These are phyloP conservation scores for Xenopus laevis DNA, from an alignment of 2,113 vertebrate genomes.

Conservation along the genomic window DNA sequence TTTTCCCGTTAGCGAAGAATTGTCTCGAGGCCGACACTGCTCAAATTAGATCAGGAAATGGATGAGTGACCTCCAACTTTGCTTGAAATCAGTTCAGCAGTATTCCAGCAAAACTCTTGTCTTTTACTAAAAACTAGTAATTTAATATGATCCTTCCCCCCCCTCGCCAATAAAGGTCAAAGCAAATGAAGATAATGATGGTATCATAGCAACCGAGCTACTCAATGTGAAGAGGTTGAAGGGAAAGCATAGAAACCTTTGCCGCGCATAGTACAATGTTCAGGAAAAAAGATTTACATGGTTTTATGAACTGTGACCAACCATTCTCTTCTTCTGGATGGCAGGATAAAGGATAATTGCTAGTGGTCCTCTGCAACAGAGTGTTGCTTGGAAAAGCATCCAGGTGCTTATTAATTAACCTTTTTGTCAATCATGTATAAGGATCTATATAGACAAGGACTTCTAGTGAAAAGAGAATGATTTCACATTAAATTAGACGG, in stretches of 20 bases:
- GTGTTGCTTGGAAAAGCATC: no score
- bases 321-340: no score
- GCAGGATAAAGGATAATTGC: no score
- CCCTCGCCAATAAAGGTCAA: constrained; percentile 31
- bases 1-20: not conserved
- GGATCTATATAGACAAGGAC: no score
- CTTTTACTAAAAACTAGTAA: constrained; percentile 28
- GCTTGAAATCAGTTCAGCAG: constrained; percentile 20
- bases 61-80: constrained; percentile 22
- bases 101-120: constrained; percentile 15
- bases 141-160: constrained; percentile 14
- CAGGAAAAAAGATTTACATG: constrained; percentile 6
- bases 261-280: not conserved
- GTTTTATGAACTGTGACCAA: constrained; percentile 4
- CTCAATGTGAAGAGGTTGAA: constrained; percentile 2
- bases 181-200: constrained; percentile 29
- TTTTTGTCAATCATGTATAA: no score
- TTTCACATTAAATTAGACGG: no score
- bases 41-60: constrained; percentile 15
- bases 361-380: no score
- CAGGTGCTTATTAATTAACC: no score
- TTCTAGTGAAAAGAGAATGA: no score
- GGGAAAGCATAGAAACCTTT: constrained; percentile 21
- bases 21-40: constrained; percentile 6
- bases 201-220: constrained; percentile 35